Evolutionary conservation across 2,797 vertebrate species (phyloP).

Genomic region (Sebastes dallii): DNA sequence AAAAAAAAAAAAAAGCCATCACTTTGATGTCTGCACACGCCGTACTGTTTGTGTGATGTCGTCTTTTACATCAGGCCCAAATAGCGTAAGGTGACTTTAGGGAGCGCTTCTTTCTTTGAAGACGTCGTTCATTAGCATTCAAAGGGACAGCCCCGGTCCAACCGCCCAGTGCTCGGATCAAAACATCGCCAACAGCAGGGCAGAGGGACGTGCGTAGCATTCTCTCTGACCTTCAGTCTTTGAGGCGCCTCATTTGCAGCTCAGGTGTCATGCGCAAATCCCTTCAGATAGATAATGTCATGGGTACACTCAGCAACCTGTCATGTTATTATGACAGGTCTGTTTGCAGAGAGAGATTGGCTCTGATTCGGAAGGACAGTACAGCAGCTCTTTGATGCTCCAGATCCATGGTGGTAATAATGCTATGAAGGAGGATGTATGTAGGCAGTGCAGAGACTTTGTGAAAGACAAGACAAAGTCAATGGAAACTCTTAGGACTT

Average conservation of each 20-base stretch:
- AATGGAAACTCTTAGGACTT: conserved; percentile 25
- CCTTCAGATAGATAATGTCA: conserved; percentile 59
- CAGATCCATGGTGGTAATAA: conserved; percentile 35
- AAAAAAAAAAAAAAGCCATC: neutral
- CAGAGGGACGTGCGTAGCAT: conserved; percentile 52
- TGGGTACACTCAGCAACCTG: conserved; percentile 52
- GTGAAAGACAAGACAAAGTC: conserved; percentile 65
- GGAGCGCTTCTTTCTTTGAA: conserved; percentile 55
- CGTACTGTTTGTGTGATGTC: conserved; percentile 15
- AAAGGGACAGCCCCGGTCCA: conserved; percentile 23
- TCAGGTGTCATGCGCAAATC: conserved; percentile 65
- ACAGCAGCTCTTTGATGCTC: conserved; percentile 48
- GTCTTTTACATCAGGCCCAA: conserved; percentile 38
- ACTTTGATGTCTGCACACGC: conserved; percentile 39
- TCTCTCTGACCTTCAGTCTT: conserved; percentile 43
- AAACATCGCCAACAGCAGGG: conserved; percentile 55
- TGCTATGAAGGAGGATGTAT: neutral
- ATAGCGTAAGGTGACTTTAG: conserved; percentile 57
- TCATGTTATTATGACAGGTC: conserved; percentile 50
- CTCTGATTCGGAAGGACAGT: conserved; percentile 53
- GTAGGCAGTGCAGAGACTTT: conserved; percentile 1
- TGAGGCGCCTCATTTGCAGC: conserved; percentile 66
- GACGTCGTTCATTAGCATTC: conserved; percentile 69
- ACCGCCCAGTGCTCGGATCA: conserved; percentile 52
- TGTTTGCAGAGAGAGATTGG: conserved; percentile 65